These are phyloP conservation scores for Ceramica pisi DNA, from an alignment of 2,888 invertebrate species.

Conservation along the genomic window DNA sequence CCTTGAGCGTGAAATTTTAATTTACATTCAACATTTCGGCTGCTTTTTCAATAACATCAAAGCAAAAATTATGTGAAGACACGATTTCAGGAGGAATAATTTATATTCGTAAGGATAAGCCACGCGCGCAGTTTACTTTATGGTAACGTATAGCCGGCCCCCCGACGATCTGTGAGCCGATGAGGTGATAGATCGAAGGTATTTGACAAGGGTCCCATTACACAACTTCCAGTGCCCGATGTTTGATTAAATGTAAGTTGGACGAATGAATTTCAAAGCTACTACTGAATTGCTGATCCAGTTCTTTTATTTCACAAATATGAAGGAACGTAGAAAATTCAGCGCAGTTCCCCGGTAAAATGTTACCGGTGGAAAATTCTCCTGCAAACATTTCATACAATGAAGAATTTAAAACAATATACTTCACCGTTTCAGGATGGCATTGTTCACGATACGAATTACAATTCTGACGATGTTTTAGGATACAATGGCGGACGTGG, in stretches of 20 bases:
- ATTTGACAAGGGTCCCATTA: conserved; percentile 76
- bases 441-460: conserved; percentile 61
- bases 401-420: conserved; percentile 50
- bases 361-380: conserved; percentile 43
- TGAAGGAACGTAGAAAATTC: conserved; percentile 36
- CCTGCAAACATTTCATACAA: conserved; percentile 46
- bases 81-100: conserved; percentile 63
- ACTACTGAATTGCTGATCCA: conserved; percentile 23
- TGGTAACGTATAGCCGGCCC: conserved; percentile 50
- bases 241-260: conserved; percentile 57
- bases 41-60: conserved; percentile 52
- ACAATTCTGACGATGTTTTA: conserved; percentile 53
- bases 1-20: conserved; percentile 22
- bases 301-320: conserved; percentile 39
- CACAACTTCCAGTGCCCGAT: conserved; percentile 56
- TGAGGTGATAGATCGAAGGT: conserved; percentile 70
- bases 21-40: conserved; percentile 21
- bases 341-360: conserved; percentile 23
- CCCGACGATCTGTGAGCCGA: conserved; percentile 49
- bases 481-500: conserved; percentile 40
- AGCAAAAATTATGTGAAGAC: conserved; percentile 68
- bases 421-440: conserved; percentile 42
- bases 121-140: conserved; percentile 63
- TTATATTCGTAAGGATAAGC: conserved; percentile 63
- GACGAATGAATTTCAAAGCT: conserved; percentile 53